These are phyloP conservation scores for Rana temporaria DNA, from an alignment of 2,113 vertebrate genomes.

Conservation along the genomic window DNA sequence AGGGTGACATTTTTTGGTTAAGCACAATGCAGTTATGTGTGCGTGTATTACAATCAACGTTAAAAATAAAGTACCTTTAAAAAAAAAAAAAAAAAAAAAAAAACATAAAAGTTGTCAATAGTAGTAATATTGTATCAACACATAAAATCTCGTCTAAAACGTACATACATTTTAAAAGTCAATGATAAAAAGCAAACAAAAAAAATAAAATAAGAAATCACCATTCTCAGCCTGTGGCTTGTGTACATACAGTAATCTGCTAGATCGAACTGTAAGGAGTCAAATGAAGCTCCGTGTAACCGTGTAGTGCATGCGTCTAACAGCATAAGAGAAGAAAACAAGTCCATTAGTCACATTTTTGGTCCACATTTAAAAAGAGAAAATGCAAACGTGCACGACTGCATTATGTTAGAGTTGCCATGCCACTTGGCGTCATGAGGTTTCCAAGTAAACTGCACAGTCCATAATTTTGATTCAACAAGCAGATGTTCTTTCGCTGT, in stretches of 20 bases:
- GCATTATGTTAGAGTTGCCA: conserved; percentile 52
- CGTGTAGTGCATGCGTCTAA: conserved; percentile 22
- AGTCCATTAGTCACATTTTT: conserved; percentile 43
- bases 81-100: conserved; percentile 23
- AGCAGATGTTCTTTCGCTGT: conserved; percentile 61
- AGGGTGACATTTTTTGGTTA: conserved; percentile 74
- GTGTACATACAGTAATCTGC: conserved; percentile 55
- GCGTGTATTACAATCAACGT: conserved; percentile 36
- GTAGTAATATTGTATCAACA: background rate
- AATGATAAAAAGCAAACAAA: conserved; percentile 48
- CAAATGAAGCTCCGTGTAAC: background rate
- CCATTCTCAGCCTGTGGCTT: conserved; percentile 59
- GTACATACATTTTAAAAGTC: conserved; percentile 50
- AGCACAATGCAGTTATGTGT: conserved; percentile 62
- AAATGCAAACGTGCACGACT: conserved; percentile 15
- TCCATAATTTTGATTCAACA: conserved; percentile 61
- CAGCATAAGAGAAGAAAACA: conserved; percentile 9
- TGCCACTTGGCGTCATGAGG: conserved; percentile 59
- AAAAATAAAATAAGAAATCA: conserved; percentile 8
- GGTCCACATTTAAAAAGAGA: conserved; percentile 33
- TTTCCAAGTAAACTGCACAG: conserved; percentile 61
- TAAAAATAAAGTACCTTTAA: conserved; percentile 18
- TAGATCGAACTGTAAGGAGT: conserved; percentile 1
- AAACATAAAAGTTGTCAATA: conserved; percentile 3
- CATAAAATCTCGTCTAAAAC: conserved; percentile 6